Base-by-base conservation (phyloP, 2,113 vertebrate genomes). In the Stegostoma tigrinum region DNA sequence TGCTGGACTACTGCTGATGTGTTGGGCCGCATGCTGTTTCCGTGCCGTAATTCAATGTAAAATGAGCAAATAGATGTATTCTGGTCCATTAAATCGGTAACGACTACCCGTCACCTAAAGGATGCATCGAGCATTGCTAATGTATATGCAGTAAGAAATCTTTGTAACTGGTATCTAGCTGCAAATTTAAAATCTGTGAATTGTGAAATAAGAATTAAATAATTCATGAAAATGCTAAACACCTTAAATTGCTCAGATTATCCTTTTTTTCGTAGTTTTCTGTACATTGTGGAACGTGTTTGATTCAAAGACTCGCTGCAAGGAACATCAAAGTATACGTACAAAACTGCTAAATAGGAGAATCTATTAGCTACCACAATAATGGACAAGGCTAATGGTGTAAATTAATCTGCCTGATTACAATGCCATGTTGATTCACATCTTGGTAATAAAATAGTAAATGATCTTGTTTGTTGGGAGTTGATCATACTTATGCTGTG, bases 171-270 rank as follows among this genome's bases (percentile, higher is more conserved):
- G 0, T 0, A 96, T 95, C 96, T 95, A 72, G 78, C 72, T 4
- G 0, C 78, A 96, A 70, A 86, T 86, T 95, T 96, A 45, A 96
- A 97, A 96, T 96, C 96, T 96, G 94, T 97, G 96, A 96, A 96
- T 96, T 96, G 38, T 97, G 96, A 97, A 97, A 97, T 97, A 96
- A 96, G 96, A 96, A 97, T 97, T 97, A 96, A 97, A 86, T 97
- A 96, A 97, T 96, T 97, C 95, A 96, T 97, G 95, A 96, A 96
- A 96, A 96, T 97, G 12, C 0, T 96, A 96, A 96, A 66, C 96
- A 83, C 70, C 95, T 48, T 96, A 97, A 97, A 97, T 96, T 96
- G 68, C 52, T 96, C 91, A 12, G 42, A 66, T 2, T 72, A 19
- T 30, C 95, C 91, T n/a, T n/a, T 96, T 95, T 68, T 12, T 17